These are phyloP conservation scores for Aromia moschata DNA, from an alignment of 2,888 invertebrate species.

Conservation along the genomic window DNA sequence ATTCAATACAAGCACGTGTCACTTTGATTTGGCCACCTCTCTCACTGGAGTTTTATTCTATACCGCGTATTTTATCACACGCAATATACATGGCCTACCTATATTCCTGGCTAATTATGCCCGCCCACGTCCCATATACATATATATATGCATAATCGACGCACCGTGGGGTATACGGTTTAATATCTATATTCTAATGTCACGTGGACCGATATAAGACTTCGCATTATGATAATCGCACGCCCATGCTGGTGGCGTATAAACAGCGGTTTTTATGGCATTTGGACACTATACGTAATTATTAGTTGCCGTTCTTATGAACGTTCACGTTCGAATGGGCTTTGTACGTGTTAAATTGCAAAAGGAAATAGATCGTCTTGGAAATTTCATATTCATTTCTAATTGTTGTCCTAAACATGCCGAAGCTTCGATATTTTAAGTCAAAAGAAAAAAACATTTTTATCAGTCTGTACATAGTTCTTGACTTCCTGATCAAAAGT, in stretches of 20 bases:
- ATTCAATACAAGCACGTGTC: too few species aligned
- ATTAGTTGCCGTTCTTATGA: too few species aligned
- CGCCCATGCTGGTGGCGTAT: slow-evolving; percentile 9
- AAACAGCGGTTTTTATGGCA: slow-evolving; percentile 14
- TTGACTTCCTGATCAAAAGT: too few species aligned
- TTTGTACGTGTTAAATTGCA: neutral
- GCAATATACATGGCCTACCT: slow-evolving; percentile 21
- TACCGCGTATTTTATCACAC: slow-evolving; percentile 7
- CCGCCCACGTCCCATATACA: slow-evolving; percentile 9
- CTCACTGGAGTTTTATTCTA: too few species aligned
- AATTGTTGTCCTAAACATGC: too few species aligned
- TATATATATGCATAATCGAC: slow-evolving; percentile 5
- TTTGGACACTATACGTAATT: slow-evolving; percentile 13
- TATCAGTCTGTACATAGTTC: too few species aligned
- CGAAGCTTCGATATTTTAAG: too few species aligned
- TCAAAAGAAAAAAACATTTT: too few species aligned
- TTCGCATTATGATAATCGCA: slow-evolving; percentile 20
- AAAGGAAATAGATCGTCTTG: neutral
- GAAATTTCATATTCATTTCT: too few species aligned
- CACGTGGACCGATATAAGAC: slow-evolving; percentile 15
- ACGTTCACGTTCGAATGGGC: neutral
- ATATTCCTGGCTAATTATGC: slow-evolving; percentile 16
- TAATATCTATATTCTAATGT: slow-evolving; percentile 22
- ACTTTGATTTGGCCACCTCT: too few species aligned
- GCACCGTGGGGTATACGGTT: slow-evolving; percentile 15